phyloP scores from a whole-genome alignment of 1,140 invertebrate species.

The Hylyphantes graminicola region DNA sequence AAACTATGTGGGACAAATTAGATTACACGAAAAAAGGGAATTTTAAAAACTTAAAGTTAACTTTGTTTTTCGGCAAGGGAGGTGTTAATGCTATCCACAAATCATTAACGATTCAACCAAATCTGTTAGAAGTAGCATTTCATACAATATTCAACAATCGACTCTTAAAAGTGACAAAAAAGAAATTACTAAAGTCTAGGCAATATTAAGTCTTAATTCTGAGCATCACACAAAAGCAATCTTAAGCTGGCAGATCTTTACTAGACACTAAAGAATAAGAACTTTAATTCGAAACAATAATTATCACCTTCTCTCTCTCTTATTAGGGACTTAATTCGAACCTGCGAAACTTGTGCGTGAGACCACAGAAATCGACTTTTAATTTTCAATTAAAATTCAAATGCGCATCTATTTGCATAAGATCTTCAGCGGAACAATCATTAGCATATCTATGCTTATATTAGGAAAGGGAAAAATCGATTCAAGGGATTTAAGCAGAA shows the following conservation, averaged over 20 bases:
- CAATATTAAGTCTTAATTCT: neutral
- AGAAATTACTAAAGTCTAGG: too few species aligned
- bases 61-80: too few species aligned
- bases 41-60: too few species aligned
- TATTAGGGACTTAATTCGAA: neutral
- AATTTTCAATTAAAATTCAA: constrained; percentile 16
- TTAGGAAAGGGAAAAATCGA: neutral
- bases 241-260: neutral
- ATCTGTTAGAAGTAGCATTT: too few species aligned
- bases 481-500: neutral
- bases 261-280: neutral
- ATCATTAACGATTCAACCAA: too few species aligned
- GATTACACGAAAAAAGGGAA: too few species aligned
- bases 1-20: too few species aligned
- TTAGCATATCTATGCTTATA: neutral
- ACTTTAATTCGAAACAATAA: neutral
- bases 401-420: neutral
- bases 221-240: neutral
- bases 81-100: too few species aligned
- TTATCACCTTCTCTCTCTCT: neutral
- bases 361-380: neutral
- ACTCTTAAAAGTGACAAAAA: too few species aligned
- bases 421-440: neutral
- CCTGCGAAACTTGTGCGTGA: neutral
- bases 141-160: too few species aligned